Evolutionary conservation across 2,113 vertebrate species (phyloP), one percentile per base, ranked within the genome.

Genomic region (Oplegnathus fasciatus): DNA sequence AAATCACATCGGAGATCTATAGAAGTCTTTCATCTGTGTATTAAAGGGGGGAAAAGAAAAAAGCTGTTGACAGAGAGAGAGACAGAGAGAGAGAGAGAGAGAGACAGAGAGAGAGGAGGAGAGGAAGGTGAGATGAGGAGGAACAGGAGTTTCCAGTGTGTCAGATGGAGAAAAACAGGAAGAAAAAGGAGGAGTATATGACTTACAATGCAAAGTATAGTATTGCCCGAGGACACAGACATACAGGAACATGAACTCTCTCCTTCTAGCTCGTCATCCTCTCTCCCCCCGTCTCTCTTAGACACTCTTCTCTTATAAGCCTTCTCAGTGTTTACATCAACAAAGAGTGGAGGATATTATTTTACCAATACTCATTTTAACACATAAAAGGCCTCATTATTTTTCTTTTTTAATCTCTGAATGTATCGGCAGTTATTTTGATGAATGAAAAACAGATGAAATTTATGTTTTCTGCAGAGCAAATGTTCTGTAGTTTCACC

Each of bases 81-180:
- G 52, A 37, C 3, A 37, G 34, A 37, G 34, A 3, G 6, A 37
- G 34, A 37, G 34, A 37, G 34, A 78, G 30, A 18, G 58, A 30
- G 70, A 50, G 32, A 48, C 18, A 24, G 40, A 46, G 14, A 34
- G 24, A 42, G 42, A 37, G 48, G 6, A 17, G 20, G 18, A 44
- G 67, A 42, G 34, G 73, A 71, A 70, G 9, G 32, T 74, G 80
- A 82, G 69, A 65, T 4, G 84, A 80, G 42, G 73, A 76, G 79
- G 62, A 93, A 86, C 84, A 87, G 83, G 87, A 88, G 78, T 83
- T 91, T 89, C 84, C 75, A 88, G 87, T 82, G 78, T 71, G 84
- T 74, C 71, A 55, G 57, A 65, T 4, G 42, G 62, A 73, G 50
- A 74, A 80, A 66, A 80, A 75, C 34, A 54, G 34, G 32, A 58